Conservation (phyloP, 2,113 vertebrate species). For the Mastomys natalensis region DNA sequence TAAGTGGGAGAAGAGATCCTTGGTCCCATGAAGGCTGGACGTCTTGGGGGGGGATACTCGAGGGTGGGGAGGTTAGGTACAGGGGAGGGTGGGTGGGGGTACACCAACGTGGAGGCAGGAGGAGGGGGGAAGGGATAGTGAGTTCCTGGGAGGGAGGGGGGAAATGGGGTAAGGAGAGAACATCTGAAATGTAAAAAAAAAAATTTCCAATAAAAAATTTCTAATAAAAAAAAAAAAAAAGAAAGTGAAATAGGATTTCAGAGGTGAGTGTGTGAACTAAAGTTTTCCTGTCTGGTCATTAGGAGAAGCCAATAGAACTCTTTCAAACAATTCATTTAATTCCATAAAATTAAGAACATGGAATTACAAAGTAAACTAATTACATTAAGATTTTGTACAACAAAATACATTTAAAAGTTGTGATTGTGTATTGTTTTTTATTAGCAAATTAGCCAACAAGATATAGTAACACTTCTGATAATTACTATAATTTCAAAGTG, state of each 20-base stretch:
- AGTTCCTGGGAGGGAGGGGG: no score
- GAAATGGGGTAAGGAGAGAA: no score
- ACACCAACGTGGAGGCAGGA: no score
- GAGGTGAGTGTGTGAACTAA: background rate
- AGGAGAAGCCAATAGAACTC: background rate
- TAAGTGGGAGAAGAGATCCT: no score
- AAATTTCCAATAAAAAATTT: no score
- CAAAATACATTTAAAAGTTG: conserved; percentile 35
- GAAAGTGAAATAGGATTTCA: background rate
- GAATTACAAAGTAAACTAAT: background rate
- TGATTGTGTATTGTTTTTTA: conserved; percentile 36
- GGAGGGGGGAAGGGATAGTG: no score
- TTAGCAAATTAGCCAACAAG: conserved; percentile 52
- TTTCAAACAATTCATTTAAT: background rate
- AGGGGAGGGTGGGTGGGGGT: no score
- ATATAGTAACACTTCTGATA: background rate
- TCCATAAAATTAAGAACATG: background rate
- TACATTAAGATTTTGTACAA: background rate
- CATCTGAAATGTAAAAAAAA: no score
- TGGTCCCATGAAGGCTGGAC: no score
- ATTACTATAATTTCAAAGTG: conserved; percentile 65
- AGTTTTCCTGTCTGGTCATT: background rate
- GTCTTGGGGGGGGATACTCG: no score
- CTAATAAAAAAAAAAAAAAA: no score
- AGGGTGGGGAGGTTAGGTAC: no score